phyloP scores from a whole-genome alignment of 2,797 vertebrate species.

The Gallinago nigripennis region DNA sequence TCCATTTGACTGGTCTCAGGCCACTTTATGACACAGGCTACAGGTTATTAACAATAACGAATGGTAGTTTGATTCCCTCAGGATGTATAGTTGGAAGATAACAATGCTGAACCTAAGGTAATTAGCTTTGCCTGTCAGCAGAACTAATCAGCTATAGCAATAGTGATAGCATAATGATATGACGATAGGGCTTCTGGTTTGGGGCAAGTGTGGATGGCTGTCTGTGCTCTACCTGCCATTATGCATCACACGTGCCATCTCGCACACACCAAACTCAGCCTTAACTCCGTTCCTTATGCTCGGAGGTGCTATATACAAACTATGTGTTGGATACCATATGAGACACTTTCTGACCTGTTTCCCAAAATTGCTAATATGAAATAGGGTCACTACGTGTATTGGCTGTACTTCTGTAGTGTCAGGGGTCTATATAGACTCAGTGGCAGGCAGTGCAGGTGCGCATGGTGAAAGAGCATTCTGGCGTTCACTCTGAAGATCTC shows the following conservation, averaged over 20 bases:
- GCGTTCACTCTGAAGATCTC: background rate
- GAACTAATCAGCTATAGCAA: background rate
- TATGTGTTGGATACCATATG: background rate
- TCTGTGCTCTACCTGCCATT: background rate
- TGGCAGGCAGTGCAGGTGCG: background rate
- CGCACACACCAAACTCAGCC: fast-evolving
- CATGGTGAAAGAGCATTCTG: background rate
- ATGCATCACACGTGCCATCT: background rate
- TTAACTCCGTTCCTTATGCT: background rate
- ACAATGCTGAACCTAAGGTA: background rate
- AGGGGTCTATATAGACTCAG: background rate
- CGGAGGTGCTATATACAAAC: background rate
- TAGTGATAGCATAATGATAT: background rate
- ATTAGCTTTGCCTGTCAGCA: slow-evolving; percentile 29
- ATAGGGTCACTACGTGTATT: background rate
- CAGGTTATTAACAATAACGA: background rate
- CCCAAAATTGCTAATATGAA: background rate
- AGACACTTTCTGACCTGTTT: background rate
- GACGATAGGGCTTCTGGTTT: background rate
- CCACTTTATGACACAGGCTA: background rate
- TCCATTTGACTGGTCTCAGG: background rate
- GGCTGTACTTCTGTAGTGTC: background rate
- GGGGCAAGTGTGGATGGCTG: background rate
- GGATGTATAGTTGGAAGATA: background rate
- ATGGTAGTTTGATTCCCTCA: background rate